Base-by-base conservation (phyloP, 1,140 invertebrate genomes). In the Rhopalosiphum maidis region DNA sequence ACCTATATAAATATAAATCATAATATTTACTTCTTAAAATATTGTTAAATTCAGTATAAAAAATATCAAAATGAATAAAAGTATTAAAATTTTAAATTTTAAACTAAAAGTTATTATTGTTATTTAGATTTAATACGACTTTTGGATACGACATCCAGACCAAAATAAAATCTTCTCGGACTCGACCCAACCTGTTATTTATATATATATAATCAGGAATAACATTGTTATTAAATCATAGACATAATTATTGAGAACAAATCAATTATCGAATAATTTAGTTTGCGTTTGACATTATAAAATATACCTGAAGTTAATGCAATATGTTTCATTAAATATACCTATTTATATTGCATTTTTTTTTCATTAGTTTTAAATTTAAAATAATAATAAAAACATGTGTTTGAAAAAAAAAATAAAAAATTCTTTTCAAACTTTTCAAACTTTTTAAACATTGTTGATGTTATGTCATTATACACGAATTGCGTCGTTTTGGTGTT, bases 101-200 rank as follows among this genome's bases (percentile, higher is more conserved):
- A 90, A 41, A 60, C 37, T 41, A 18, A 90, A 89, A 89, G 35
- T 89, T 55, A 89, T 54, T 54, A 43, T 43, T 41, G 5, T 90
- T 55, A 37, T 60, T 51, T 30, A 90, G 30, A 51, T 43, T 18
- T 1, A 60, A 6, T 68, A 43, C 68, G 30, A 90, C 46, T 83
- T 85, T 85, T 55, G 91, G 82, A 86, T 54, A 37, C 82, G 82
- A 93, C 11, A 54, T 93, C 82, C 91, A 93, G 91, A 83, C 82
- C 91, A 93, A 93, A 86, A 93, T 30, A 93, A 30, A 85, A 86
- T 86, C 82, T 55, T 86, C 82, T 86, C 82, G 82, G 82, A 86
- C 82, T 93, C 91, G 91, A 54, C 46, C 82, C 91, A 93, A 85
- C 82, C 48, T 68, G 89, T 68, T 41, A 25, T 60, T 30, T 30